A percentile compares a stretch with the other conserved stretches of the same genome.
Evolutionary conservation across 2,113 vertebrate genomes (phyloP).

Genomic region (Progne subis): DNA sequence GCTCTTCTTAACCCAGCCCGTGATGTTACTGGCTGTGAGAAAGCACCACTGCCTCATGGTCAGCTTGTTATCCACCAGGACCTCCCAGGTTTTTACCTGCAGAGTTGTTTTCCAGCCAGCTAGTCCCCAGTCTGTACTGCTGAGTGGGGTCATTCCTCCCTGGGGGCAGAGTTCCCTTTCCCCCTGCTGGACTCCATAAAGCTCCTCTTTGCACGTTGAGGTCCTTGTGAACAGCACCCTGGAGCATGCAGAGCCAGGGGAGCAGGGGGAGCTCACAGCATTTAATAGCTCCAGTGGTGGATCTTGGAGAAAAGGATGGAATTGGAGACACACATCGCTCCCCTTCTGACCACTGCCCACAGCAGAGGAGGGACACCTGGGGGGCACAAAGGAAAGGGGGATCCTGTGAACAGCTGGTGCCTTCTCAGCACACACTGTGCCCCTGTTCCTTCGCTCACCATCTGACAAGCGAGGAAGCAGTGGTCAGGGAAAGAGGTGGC

Average conservation of each 20-base stretch:
- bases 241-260: rapidly evolving
- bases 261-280: background rate
- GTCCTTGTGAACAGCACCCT: background rate
- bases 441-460: background rate
- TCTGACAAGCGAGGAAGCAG: background rate
- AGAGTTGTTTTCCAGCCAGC: background rate
- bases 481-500: background rate
- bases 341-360: background rate
- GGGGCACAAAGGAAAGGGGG: background rate
- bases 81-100: background rate
- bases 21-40: background rate
- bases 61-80: background rate
- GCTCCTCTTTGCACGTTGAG: background rate
- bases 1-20: background rate
- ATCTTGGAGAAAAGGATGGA: background rate
- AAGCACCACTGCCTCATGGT: background rate
- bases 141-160: background rate
- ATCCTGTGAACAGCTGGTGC: background rate
- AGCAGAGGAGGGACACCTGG: rapidly evolving
- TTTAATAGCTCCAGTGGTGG: background rate
- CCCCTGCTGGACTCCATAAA: background rate
- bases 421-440: background rate
- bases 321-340: background rate
- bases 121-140: background rate
- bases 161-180: background rate